Evolutionary conservation across 2,888 invertebrate species (phyloP), one percentile per base, ranked within the genome.

Genomic region (Drosophila neutralis): DNA sequence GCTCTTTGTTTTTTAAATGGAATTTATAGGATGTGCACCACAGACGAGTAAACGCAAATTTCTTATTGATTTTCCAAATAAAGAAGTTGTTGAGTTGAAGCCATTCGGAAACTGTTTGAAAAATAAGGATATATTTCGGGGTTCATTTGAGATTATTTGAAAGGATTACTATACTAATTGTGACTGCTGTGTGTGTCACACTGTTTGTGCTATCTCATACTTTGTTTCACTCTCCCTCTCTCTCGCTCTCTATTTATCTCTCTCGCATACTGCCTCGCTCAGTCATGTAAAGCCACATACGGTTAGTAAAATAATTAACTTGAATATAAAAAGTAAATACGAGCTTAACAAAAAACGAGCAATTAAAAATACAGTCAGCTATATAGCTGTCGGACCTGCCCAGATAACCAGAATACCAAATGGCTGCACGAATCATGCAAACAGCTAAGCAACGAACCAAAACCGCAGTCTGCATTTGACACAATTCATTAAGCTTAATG

Each of bases 401-500:
- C 67, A 76, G 49, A 48, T 73, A 73, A 52, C 54, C 58, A 67
- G 49, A 62, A 58, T 54, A 56, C 59, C 52, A 61, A 35, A 40
- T 56, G 58, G 24, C 58, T 35, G 66, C 67, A 53, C 51, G 51
- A 62, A 38, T n/a, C 65, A 38, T 48, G 49, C 48, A 33, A n/a
- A 10, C 53, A 36, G 29, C 62, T 27, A 24, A 67, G 49, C 68
- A 69, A 48, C 68, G 69, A 69, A 76, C 65, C 69, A 59, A 61
- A 79, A 70, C 86, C 83, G 69, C 80, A 80, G 73, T 76, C 86
- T 63, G 48, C 81, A 81, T 81, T 87, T 87, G 87, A 88, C 81
- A 90, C 88, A 87, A 87, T 88, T 90, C 90, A 90, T 90, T 91
- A 87, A 90, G 90, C 89, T 90, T 91, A 91, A 90, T 90, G 90